Conservation (phyloP, 2,888 invertebrate species). For the Drosophila helvetica region DNA sequence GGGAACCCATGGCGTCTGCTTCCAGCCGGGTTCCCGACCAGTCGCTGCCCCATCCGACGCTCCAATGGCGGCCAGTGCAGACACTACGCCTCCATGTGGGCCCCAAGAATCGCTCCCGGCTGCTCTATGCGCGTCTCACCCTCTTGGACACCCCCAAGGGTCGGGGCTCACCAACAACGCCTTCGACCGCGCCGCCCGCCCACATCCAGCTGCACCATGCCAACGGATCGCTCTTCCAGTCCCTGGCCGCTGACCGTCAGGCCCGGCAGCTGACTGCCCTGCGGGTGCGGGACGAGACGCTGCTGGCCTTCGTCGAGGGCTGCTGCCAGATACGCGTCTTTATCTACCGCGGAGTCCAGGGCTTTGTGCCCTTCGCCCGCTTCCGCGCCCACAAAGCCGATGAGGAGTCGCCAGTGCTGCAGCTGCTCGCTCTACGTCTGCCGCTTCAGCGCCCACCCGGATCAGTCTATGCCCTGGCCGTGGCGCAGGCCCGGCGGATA, state of each 20-base stretch:
- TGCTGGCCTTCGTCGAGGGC: slow-evolving; percentile 85
- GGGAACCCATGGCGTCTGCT: slow-evolving; percentile 13
- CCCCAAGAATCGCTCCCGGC: slow-evolving; percentile 9
- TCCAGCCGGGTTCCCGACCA: slow-evolving; percentile 14
- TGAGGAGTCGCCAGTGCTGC: slow-evolving; percentile 38
- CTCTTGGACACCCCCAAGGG: slow-evolving; percentile 26
- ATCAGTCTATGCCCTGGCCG: slow-evolving; percentile 59
- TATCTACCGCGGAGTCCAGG: slow-evolving; percentile 82
- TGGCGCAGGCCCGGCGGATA: slow-evolving; percentile 52
- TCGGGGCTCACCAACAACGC: slow-evolving; percentile 68
- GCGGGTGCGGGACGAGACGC: slow-evolving; percentile 84
- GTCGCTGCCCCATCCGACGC: background rate
- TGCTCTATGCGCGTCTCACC: slow-evolving; percentile 63
- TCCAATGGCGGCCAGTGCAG: slow-evolving; percentile 38
- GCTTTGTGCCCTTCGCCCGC: slow-evolving; percentile 80
- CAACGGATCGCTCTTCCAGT: slow-evolving; percentile 85
- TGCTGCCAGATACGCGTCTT: slow-evolving; percentile 72
- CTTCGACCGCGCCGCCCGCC: slow-evolving; percentile 54
- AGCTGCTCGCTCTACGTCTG: slow-evolving; percentile 61
- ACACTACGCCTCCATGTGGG: slow-evolving; percentile 61
- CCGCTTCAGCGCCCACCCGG: slow-evolving; percentile 41
- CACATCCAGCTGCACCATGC: slow-evolving; percentile 82
- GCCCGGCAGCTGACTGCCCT: slow-evolving; percentile 84
- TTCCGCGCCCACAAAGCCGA: slow-evolving; percentile 44
- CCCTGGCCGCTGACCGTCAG: slow-evolving; percentile 83